A percentile compares a stretch with the other conserved stretches of the same genome.
Evolutionary conservation across 2,888 invertebrate species (phyloP).

Genomic region (Phortica okadai): DNA sequence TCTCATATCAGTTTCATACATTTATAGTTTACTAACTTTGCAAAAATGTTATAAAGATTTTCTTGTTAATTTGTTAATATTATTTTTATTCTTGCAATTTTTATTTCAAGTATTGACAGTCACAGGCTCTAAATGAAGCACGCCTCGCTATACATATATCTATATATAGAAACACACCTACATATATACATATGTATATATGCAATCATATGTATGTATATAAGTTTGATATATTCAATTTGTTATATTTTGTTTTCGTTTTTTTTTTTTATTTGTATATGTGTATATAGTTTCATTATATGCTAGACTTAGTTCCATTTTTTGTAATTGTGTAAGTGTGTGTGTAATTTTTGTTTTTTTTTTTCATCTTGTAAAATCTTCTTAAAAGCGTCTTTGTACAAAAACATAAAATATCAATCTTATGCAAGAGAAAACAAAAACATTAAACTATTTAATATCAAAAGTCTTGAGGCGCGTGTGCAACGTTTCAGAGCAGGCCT

Average conservation of each 20-base stretch:
- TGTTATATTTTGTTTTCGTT: conserved; percentile 34
- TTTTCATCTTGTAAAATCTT: conserved; percentile 59
- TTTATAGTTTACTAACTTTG: conserved; percentile 54
- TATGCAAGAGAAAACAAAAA: conserved; percentile 46
- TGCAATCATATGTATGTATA: conserved; percentile 22
- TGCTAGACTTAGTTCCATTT: conserved; percentile 54
- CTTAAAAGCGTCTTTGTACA: conserved; percentile 71
- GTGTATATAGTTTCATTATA: conserved; percentile 55
- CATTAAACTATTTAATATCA: conserved; percentile 73
- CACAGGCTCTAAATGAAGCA: conserved; percentile 72
- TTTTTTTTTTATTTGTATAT: conserved; percentile 47
- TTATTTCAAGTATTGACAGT: conserved; percentile 71
- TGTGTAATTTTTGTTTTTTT: conserved; percentile 3
- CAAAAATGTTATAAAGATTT: conserved; percentile 68
- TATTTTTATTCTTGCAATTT: background rate
- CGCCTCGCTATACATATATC: conserved; percentile 54
- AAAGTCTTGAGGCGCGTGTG: conserved; percentile 67
- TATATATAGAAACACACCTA: conserved; percentile 37
- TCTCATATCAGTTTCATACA: conserved; percentile 38
- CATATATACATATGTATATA: conserved; percentile 47
- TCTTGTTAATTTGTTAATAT: conserved; percentile 41
- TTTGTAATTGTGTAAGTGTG: conserved; percentile 24
- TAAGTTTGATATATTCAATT: background rate
- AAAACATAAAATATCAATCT: conserved; percentile 53
- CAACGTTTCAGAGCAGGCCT: conserved; percentile 76